phyloP scores from a whole-genome alignment of 2,888 invertebrate species.

The Stenodera caucasica region DNA sequence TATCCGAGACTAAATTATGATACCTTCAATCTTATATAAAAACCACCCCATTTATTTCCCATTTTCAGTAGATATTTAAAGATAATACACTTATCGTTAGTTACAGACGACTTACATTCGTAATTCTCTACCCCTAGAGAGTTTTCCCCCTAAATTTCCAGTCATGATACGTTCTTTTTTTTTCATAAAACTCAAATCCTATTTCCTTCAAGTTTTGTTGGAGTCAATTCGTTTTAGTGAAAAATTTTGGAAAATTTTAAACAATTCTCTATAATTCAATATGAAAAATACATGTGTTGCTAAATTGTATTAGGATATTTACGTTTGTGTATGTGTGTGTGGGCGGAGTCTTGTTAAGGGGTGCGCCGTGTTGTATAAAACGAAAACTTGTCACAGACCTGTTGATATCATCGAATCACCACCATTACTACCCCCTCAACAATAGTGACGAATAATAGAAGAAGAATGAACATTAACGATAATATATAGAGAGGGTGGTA shows the following conservation, averaged over 20 bases:
- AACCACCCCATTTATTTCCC: not conserved
- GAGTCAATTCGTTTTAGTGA: too few species aligned
- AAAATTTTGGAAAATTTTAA: too few species aligned
- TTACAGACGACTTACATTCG: constrained; percentile 2
- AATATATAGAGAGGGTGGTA: not conserved
- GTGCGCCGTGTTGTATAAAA: constrained; percentile 9
- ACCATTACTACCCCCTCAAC: constrained; percentile 1
- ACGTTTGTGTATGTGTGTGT: not conserved
- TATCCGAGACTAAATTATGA: not conserved
- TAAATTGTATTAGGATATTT: too few species aligned
- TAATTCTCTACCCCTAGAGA: not conserved
- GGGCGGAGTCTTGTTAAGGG: constrained; percentile 7
- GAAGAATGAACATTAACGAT: constrained; percentile 5
- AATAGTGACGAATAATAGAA: constrained; percentile 6
- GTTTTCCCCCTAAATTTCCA: not conserved
- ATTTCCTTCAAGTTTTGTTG: too few species aligned
- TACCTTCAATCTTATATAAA: not conserved
- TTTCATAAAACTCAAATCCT: too few species aligned
- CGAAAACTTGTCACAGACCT: constrained; percentile 28
- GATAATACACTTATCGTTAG: constrained; percentile 6
- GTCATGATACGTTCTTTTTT: too few species aligned
- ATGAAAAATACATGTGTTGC: too few species aligned
- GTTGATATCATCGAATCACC: constrained; percentile 29
- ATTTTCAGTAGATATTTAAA: not conserved
- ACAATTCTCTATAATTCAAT: too few species aligned